Evolutionary conservation across 2,113 vertebrate species (phyloP), one percentile per base, ranked within the genome.

Genomic region (Semicossyphus pulcher): DNA sequence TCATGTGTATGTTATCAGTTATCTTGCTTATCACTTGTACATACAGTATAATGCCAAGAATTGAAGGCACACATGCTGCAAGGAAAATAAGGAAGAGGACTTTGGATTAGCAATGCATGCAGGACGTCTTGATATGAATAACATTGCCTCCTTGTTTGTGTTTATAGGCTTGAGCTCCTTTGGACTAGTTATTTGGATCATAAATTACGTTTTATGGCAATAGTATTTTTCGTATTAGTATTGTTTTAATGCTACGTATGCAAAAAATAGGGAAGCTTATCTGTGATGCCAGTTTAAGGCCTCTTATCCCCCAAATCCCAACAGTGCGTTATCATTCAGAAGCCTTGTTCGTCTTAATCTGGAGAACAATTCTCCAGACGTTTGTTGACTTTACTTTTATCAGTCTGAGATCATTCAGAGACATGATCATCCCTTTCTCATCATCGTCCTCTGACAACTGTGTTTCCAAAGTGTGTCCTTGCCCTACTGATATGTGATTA

Each of bases 101-200:
- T 58, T 78, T 41, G 36, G 44, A 45, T 72, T 63, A 29, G 26
- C 12, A 34, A 42, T 79, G 87, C 81, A 86, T 85, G 86, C 48
- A 64, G 16, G 26, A 76, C 10, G 63, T 57, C 32, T 74, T 69
- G 44, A 56, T 45, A 54, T 59, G 32, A 63, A 58, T 68, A 53
- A 25, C 7, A 68, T 49, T 51, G 36, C 34, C 47, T 79, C n/a
- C 32, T 2, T 41, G 61, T 59, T 64, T 58, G 15, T 61, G 49
- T 81, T 70, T 39, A 48, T 72, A 63, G 42, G 51, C 10, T 77
- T 61, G 25, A 56, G 21, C 23, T 52, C n/a, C n/a, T n/a, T n/a
- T n/a, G n/a, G n/a, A n/a, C n/a, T n/a, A n/a, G 45, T 47, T 18
- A n/a, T 48, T 53, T 56, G 15, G 47, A 25, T 21, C 18, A 42